Conservation (phyloP, 2,888 invertebrate genomes). For the Panopea generosa region DNA sequence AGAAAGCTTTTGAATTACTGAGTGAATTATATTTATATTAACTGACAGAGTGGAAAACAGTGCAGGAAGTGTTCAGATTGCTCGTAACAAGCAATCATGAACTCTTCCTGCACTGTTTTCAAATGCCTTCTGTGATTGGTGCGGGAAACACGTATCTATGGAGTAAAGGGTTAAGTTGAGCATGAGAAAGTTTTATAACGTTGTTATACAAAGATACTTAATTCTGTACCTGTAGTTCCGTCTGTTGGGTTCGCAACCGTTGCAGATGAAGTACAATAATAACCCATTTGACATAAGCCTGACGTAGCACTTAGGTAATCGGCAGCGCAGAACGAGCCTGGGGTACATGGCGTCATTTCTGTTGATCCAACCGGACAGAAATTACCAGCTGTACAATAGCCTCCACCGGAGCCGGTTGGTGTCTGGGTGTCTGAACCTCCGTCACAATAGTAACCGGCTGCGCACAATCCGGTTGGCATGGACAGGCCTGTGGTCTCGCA, state of each 20-base stretch:
- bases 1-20: too few relatives aligned
- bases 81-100: too few relatives aligned
- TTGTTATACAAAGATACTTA: too few relatives aligned
- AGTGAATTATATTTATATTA: too few relatives aligned
- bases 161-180: too few relatives aligned
- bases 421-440: slow-evolving; percentile 95
- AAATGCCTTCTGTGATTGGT: too few relatives aligned
- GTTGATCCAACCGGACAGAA: slow-evolving; percentile 80
- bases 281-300: slow-evolving; percentile 78
- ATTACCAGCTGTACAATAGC: slow-evolving; percentile 73
- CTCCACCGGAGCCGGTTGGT: slow-evolving; percentile 76
- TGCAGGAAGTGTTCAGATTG: too few relatives aligned
- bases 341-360: slow-evolving; percentile 73
- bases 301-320: slow-evolving; percentile 76
- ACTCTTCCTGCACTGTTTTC: too few relatives aligned
- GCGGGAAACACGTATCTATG: too few relatives aligned
- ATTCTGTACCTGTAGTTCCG: slow-evolving; percentile 80
- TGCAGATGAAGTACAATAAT: slow-evolving; percentile 78
- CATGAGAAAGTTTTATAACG: too few relatives aligned
- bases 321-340: slow-evolving; percentile 78
- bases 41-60: too few relatives aligned
- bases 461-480: slow-evolving; percentile 76
- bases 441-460: slow-evolving; percentile 90
- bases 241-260: slow-evolving; percentile 78
- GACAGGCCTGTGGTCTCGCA: slow-evolving; percentile 75